Percentiles rank a stretch among this genome's conserved stretches.
Evolutionary conservation across 2,888 invertebrate genomes (phyloP).

Genomic region (Plutella xylostella): DNA sequence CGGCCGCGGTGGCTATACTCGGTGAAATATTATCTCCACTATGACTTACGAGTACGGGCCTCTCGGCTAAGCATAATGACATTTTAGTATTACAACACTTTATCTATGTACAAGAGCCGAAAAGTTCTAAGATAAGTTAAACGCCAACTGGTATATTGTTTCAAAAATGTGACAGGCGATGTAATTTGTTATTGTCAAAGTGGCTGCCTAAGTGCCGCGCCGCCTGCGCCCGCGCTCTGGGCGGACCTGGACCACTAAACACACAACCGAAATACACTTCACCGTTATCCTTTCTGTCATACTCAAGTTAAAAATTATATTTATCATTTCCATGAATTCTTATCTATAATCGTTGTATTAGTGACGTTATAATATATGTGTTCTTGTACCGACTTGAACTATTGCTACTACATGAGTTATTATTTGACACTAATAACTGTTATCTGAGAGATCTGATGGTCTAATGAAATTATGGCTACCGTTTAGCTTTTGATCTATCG

Average conservation of each 20-base stretch:
- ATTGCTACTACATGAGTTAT: no score
- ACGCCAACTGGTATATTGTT: slow-evolving; percentile 67
- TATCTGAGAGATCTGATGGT: no score
- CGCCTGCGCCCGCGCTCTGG: no score
- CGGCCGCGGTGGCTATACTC: slow-evolving; percentile 14
- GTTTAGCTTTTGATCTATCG: no score
- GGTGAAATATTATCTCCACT: slow-evolving; percentile 52
- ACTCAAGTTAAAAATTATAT: slow-evolving; percentile 50
- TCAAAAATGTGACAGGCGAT: slow-evolving; percentile 61
- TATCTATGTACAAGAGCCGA: slow-evolving; percentile 64
- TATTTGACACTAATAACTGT: no score
- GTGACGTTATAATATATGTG: slow-evolving; percentile 17
- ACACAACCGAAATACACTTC: slow-evolving; percentile 34
- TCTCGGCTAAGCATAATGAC: slow-evolving; percentile 58
- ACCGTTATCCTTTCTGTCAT: slow-evolving; percentile 35
- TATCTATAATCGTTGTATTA: slow-evolving; percentile 45
- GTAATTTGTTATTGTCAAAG: slow-evolving; percentile 65
- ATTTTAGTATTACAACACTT: slow-evolving; percentile 67
- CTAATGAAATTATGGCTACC: no score
- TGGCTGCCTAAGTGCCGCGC: slow-evolving; percentile 23
- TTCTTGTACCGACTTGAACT: no score
- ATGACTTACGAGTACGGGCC: slow-evolving; percentile 50
- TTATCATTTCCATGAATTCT: slow-evolving; percentile 43
- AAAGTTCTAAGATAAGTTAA: slow-evolving; percentile 64
- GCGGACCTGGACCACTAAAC: no score